These are phyloP conservation scores for Drosophila busckii DNA, from an alignment of 1,140 invertebrate species.

Conservation along the genomic window DNA sequence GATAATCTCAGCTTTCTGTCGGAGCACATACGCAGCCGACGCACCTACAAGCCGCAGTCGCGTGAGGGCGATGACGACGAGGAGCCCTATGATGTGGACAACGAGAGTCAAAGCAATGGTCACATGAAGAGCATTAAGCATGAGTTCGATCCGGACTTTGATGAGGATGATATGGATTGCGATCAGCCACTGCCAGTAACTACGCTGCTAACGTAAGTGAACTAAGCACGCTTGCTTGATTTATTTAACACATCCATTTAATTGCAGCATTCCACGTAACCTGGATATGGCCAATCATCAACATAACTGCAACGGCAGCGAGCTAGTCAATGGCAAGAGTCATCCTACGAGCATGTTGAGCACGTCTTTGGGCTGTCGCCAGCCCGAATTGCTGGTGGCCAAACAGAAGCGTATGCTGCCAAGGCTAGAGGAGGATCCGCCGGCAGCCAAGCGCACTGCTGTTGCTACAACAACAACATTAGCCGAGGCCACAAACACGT, in stretches of 20 bases:
- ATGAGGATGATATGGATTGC: conserved; percentile 42
- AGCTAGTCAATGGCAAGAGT: conserved; percentile 34
- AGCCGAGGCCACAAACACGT: conserved; percentile 15
- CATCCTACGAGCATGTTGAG: background rate
- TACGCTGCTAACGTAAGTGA: conserved; percentile 55
- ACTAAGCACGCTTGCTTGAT: background rate
- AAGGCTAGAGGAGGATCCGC: conserved; percentile 5
- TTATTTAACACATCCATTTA: background rate
- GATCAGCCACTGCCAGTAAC: conserved; percentile 57
- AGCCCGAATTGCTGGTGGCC: conserved; percentile 31
- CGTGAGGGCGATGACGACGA: conserved; percentile 34
- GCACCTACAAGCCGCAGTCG: conserved; percentile 61
- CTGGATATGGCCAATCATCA: conserved; percentile 21
- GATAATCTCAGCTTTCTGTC: conserved; percentile 70
- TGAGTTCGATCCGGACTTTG: conserved; percentile 44
- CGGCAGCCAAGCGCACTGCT: conserved; percentile 4
- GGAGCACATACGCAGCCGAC: conserved; percentile 68
- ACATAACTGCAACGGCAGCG: conserved; percentile 17
- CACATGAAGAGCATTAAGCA: conserved; percentile 37
- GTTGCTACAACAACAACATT: conserved; percentile 7
- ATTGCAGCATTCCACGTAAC: conserved; percentile 43
- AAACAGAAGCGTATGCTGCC: conserved; percentile 16
- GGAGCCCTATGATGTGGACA: conserved; percentile 46
- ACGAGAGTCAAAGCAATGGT: conserved; percentile 48
- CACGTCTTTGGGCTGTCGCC: conserved; percentile 20